Base-by-base conservation (phyloP, 2,888 invertebrate species). In the Eilema depressum region DNA sequence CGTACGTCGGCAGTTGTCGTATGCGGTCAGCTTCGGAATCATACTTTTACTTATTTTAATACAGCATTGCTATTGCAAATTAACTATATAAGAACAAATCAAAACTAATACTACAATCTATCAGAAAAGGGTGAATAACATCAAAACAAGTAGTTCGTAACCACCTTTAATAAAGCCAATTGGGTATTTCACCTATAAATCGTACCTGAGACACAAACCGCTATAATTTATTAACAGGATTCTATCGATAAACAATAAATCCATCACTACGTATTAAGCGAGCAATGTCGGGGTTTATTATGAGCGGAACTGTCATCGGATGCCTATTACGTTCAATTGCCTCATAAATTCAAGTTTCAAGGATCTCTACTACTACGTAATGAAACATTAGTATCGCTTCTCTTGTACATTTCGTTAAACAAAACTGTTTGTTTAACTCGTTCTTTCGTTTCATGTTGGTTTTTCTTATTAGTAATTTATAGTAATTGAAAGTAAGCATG, bases 231-330 rank as follows among this genome's bases (percentile, higher is more conserved):
- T 77, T 75, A 73, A 75, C 69, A 71, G 53, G 70, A 63, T 73
- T 75, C 70, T 76, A 80, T 80, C 83, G 81, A 78, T 77, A 83
- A 57, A 64, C 47, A 75, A 60, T 74, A 73, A 75, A 72, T 73
- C 72, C 74, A 76, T 82, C 82, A 74, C 83, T 83, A 82, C 70
- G 75, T 77, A 83, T 82, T 80, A 82, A 79, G 81, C 83, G 81
- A 77, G 84, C 80, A 74, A 79, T 81, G 81, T 79, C 80, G 74
- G 81, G 75, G 86, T 84, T 87, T 88, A 88, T 88, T 88, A 88
- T 86, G 85, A 88, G 70, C 87, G 85, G 85, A 86, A 86, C 83
- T 85, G 88, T 88, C 88, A 88, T 87, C 85, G 86, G 88, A 85
- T 83, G 85, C 86, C 86, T 86, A 86, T 88, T 88, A 85, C 82